Evolutionary conservation across 1,140 invertebrate species (phyloP), one percentile per base, ranked within the genome.

Genomic region (Drosophila nigromelanica): DNA sequence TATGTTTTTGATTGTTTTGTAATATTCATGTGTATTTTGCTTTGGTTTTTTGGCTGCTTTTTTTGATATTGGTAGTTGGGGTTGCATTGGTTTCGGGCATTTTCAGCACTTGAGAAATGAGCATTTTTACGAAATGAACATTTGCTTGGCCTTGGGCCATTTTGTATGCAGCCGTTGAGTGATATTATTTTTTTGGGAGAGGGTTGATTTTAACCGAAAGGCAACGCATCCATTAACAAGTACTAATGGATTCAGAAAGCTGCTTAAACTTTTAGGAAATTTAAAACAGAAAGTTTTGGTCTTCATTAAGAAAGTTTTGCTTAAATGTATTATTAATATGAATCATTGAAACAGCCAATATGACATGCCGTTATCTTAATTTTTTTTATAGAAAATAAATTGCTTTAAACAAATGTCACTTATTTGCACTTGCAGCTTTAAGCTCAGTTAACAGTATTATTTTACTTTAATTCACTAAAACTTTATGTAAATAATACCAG

Each of bases 1-100:
- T 87, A 78, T 85, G 81, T 87, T 86, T 81, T 86, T 58, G 61
- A 86, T 87, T 81, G 82, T 86, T 86, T 87, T 73, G 86, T 81
- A 78, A 87, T 86, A 86, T 87, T 67, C 81, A 82, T 76, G 43
- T 77, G 80, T 47, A 60, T 50, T 47, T 27, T 30, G 54, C 10
- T 54, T 18, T 37, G 14, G 14, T 39, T 47, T 12, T 21, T 43
- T n/a, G 8, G 43, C 30, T 21, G 30, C 35, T 33, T 52, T 55
- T 55, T 35, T 42, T 35, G 0, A 24, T 10, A 40, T 52, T 18
- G 24, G 33, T 51, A 33, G 47, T 56, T 45, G 50, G 30, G 39
- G 50, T 58, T 62, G 43, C 58, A 50, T 68, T 68, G 58, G 35
- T 39, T 59, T 71, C 21, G 33, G 45, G 76, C 76, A 60, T 73